Evolutionary conservation across 1,140 invertebrate species (phyloP).

Genomic region (Pseudomyrmex gracilis): DNA sequence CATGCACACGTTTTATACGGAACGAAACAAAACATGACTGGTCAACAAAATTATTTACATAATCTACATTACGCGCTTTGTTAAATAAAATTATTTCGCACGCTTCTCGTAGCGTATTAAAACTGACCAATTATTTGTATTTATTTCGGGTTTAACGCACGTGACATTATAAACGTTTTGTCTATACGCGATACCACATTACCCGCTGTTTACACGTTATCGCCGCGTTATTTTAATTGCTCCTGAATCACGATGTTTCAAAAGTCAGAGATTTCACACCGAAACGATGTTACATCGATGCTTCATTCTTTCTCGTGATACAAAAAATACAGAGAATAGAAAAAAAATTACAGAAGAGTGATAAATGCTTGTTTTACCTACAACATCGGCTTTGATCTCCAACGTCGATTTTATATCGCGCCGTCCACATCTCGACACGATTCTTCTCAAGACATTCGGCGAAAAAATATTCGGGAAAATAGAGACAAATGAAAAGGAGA

Average conservation of each 20-base stretch:
- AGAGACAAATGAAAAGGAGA: background rate
- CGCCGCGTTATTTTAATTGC: conserved; percentile 60
- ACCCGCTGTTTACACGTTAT: conserved; percentile 61
- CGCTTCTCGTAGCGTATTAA: conserved; percentile 61
- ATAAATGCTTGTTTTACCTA: conserved; percentile 31
- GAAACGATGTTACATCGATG: background rate
- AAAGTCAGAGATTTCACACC: conserved; percentile 56
- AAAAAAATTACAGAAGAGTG: background rate
- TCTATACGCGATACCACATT: conserved; percentile 62
- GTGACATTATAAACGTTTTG: conserved; percentile 63
- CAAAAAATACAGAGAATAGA: background rate
- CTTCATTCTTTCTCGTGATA: background rate
- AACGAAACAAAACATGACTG: conserved; percentile 62
- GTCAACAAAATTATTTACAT: conserved; percentile 63
- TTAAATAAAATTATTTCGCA: conserved; percentile 63
- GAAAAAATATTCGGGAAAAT: background rate
- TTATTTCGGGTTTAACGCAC: conserved; percentile 62
- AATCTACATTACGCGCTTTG: conserved; percentile 62
- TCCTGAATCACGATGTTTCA: conserved; percentile 50
- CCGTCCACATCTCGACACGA: conserved; percentile 13
- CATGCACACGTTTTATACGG: conserved; percentile 60
- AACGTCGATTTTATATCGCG: conserved; percentile 14
- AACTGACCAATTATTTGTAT: conserved; percentile 63
- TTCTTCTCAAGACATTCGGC: conserved; percentile 44
- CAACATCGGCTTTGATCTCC: conserved; percentile 40